Base-by-base conservation (phyloP, 2,888 invertebrate species). In the Latheticus oryzae region DNA sequence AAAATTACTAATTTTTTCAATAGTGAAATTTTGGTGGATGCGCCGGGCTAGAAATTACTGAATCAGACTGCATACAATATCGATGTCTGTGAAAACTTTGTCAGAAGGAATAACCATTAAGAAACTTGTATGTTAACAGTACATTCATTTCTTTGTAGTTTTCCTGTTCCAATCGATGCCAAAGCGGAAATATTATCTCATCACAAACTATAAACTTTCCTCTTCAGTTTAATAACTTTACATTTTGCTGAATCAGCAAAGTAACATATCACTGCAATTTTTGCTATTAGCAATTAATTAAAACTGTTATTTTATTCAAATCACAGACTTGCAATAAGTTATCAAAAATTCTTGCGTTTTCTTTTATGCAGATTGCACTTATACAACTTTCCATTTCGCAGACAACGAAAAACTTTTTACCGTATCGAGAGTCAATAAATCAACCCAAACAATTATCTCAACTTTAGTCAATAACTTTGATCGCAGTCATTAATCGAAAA, bases 401-500 rank as follows among this genome's bases (percentile, higher is more conserved):
- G 30, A 30, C 30, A 30, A 30, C 30, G 30, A 2, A 30, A 30
- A 35, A 15, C 26, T 26, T 26, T 26, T 26, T 35, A 5, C 16
- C 4, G 17, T 17, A 17, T 35, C 35, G 35, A 17, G 19, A 16
- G 8, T 1, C 35, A 5, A 42, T 42, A 42, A 42, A 42, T 42
- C 28, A 40, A 15, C 4, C 8, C 8, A 17, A n/a, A n/a, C n/a
- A 43, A 43, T 26, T 11, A 42, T 42, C 16, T 16, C 8, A 16
- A 28, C 17, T 26, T 13, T 8, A n/a, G 42, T 17, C 28, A 16
- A 43, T 28, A 43, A 12, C 28, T 9, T 16, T 30, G 51, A 51
- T 51, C 13, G 24, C 47, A 7, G 19, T 38, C 40, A 37, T 55
- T 47, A 53, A 17, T 42, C 15, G 33, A 23, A 52, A 50, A 50